Conservation (phyloP, 2,797 vertebrate species). For the Peromyscus nudipes region DNA sequence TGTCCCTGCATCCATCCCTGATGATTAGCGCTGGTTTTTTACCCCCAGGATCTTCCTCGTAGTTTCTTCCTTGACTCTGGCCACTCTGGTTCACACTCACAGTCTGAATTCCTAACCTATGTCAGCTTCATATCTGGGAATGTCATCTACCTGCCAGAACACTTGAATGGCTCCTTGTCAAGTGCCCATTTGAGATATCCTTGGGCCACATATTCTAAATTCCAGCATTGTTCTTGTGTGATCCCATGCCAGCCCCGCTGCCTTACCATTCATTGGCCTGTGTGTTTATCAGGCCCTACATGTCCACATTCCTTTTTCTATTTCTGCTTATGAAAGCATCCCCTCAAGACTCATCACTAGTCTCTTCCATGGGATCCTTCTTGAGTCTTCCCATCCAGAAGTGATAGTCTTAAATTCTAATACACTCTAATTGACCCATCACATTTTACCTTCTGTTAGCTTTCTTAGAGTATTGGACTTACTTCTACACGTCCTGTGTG, state of each 20-base stretch:
- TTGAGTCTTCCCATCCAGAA: not conserved
- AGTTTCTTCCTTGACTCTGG: not conserved
- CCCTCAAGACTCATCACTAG: not conserved
- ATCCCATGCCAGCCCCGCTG: not conserved
- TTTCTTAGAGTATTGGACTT: not conserved
- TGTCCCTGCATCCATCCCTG: rapidly evolving
- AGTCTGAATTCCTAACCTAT: not conserved
- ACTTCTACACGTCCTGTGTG: not conserved
- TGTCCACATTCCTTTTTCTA: not conserved
- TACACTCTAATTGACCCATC: not conserved
- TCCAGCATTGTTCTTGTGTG: not conserved
- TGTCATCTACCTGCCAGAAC: not conserved
- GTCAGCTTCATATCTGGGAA: not conserved
- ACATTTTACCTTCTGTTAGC: not conserved
- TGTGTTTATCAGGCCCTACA: not conserved
- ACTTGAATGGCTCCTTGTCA: not conserved
- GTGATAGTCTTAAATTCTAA: not conserved
- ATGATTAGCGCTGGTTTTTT: too few relatives aligned
- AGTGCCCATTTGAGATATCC: not conserved
- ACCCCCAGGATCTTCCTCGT: rapidly evolving
- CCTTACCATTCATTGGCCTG: not conserved
- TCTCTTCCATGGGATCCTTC: not conserved
- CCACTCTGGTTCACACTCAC: not conserved
- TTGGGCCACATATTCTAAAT: not conserved
- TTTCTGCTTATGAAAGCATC: not conserved